Base-by-base conservation (phyloP, 1,140 invertebrate species). In the Anadara kagoshimensis region DNA sequence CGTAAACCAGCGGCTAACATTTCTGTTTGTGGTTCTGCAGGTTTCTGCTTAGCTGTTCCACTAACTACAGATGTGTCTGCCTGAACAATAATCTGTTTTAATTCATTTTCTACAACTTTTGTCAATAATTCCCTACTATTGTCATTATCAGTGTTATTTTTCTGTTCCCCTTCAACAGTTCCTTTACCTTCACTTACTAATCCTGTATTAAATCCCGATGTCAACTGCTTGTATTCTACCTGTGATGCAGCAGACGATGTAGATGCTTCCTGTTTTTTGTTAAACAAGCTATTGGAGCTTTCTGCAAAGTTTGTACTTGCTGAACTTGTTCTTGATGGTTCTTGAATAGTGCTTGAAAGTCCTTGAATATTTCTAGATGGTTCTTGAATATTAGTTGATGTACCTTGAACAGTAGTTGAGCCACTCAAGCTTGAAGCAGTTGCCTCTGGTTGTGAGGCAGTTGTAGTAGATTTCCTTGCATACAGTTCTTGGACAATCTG, bases 31-130 rank as follows among this genome's bases (percentile, higher is more conserved):
- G 20, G 8, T 58, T 58, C 0, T 26, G 11, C 44, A 8, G 14
- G 24, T 49, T 64, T 16, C 24, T 14, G 4, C 26, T 64, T 12
- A 44, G 10, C 26, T 16, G 20, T 16, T 62, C 18, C 41, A 14
- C n/a, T 24, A 59, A 59, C 41, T 59, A 44, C 59, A 16, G 45
- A n/a, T 16, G 43, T n/a, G 20, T 62, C 59, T n/a, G 59, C 59
- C 10, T 41, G 45, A 11, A 62, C 59, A 62, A 44, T 44, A 45
- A 62, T 62, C 8, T 62, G 36, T 10, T 62, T 44, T 44, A 62
- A 44, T 43, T 41, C 43, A 10, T 62, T 41, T n/a, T 62, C 45
- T 18, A 62, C 43, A 20, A 41, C 59, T 44, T 62, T 62, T 62
- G 43, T 44, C 43, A 62, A 22, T 41, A 44, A 62, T 44, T 62